Evolutionary conservation across 2,888 invertebrate genomes (phyloP).

Genomic region (Drosophila quasianomalipes): DNA sequence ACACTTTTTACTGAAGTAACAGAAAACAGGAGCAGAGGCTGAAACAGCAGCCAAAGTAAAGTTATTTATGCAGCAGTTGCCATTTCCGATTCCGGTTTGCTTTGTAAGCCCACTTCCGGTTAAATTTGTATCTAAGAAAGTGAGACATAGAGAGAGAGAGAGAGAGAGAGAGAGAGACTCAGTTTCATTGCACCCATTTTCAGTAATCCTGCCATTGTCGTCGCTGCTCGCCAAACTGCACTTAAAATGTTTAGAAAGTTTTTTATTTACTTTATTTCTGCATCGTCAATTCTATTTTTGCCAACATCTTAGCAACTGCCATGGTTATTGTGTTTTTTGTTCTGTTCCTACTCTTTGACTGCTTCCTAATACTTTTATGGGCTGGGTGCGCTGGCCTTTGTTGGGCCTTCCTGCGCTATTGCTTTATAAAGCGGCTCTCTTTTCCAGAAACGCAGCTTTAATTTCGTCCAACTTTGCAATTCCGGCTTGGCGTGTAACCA

Average conservation of each 20-base stretch:
- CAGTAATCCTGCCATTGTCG: slow-evolving; percentile 40
- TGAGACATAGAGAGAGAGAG: not conserved
- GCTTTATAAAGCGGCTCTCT: slow-evolving; percentile 11
- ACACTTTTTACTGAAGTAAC: slow-evolving; percentile 20
- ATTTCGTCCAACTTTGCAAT: slow-evolving; percentile 56
- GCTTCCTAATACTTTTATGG: not conserved
- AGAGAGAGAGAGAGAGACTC: slow-evolving; percentile 35
- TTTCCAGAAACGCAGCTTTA: slow-evolving; percentile 38
- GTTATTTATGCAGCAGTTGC: slow-evolving; percentile 54
- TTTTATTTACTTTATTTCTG: slow-evolving; percentile 57
- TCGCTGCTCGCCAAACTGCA: slow-evolving; percentile 56
- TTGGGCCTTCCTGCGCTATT: slow-evolving; percentile 11
- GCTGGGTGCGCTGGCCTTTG: slow-evolving; percentile 15
- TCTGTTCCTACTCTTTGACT: slow-evolving; percentile 21
- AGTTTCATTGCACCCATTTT: slow-evolving; percentile 72
- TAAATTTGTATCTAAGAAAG: slow-evolving; percentile 40
- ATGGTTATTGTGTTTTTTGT: slow-evolving; percentile 21
- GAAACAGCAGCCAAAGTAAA: slow-evolving; percentile 29
- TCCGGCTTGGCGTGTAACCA: slow-evolving; percentile 47
- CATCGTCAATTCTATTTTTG: slow-evolving; percentile 58
- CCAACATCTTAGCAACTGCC: slow-evolving; percentile 39
- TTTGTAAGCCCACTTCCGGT: slow-evolving; percentile 66
- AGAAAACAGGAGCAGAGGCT: not conserved
- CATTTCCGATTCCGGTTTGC: slow-evolving; percentile 71
- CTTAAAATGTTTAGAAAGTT: slow-evolving; percentile 75